A percentile compares a stretch with the other conserved stretches of the same genome.
Evolutionary conservation across 2,113 vertebrate species (phyloP).

Genomic region (Baryphthengus martii): DNA sequence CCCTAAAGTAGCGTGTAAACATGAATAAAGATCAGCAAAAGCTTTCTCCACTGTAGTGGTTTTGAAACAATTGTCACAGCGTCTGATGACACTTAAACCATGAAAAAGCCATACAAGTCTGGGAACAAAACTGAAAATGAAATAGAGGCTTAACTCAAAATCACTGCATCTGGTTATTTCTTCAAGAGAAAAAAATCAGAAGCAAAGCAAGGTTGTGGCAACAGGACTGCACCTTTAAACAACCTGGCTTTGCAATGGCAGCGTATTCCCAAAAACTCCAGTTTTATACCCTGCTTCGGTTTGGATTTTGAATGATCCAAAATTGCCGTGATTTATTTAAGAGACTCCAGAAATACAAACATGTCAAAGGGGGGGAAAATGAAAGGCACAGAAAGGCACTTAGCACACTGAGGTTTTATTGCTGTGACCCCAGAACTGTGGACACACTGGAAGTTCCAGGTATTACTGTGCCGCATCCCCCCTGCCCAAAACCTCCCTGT

Average conservation of each 20-base stretch:
- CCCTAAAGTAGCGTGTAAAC: neutral
- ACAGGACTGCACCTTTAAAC: neutral
- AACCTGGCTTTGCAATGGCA: neutral
- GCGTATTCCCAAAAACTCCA: neutral
- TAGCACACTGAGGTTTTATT: rapidly evolving
- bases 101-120: neutral
- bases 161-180: neutral
- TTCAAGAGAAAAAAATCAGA: neutral
- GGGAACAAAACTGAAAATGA: neutral
- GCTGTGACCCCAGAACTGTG: neutral
- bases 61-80: neutral
- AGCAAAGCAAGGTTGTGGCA: neutral
- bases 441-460: rapidly evolving
- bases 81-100: neutral
- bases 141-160: neutral
- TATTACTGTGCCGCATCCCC: rapidly evolving
- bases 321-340: neutral
- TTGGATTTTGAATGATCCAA: neutral
- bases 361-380: rapidly evolving
- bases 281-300: neutral
- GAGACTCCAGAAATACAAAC: neutral
- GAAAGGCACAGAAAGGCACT: neutral
- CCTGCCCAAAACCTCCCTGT: rapidly evolving
- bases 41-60: neutral
- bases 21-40: neutral